Base-by-base conservation (phyloP, 2,113 vertebrate genomes). In the Origma solitaria region DNA sequence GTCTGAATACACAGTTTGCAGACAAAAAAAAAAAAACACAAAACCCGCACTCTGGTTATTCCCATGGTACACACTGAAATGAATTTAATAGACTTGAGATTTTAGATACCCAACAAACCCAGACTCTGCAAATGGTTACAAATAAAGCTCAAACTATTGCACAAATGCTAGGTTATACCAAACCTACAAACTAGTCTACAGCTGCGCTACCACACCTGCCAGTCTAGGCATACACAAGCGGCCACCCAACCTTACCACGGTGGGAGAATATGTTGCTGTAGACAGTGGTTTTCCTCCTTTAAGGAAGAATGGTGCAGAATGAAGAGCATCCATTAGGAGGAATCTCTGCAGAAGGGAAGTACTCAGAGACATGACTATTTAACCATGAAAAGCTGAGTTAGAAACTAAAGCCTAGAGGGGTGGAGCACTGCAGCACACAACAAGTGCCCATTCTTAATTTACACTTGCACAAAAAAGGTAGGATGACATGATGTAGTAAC, bases 281-380 rank as follows among this genome's bases (percentile, higher is more conserved):
- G 94, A 23, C 40, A 94, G 57, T 51, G 50, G 35, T 23, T 96
- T 97, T 94, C 96, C 97, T 96, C 95, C 97, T 94, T 97, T 97
- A 95, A 97, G 97, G 97, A 97, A 97, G 95, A 96, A 97, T 84
- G 95, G 71, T 95, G 96, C 71, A 73, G 90, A 88, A 61, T 95
- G 95, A 94, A 93, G 88, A 75, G 92, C 93, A 95, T 96, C 97
- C 94, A 86, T 50, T 95, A 92, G 72, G 88, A 91, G 86, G 86
- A 88, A 78, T 77, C 33, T 91, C 97, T 97, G 97, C 90, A 97
- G 95, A 94, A 97, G 92, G 92, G 90, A 97, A 97, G 94, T 66
- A 96, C 96, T 97, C 88, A 87, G 68, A 93, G 24, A 92, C 10
- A 24, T 97, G 83, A 97, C 83, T 90, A 71, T 72, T 93, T 66